Evolutionary conservation across 2,797 vertebrate species (phyloP), one percentile per base, ranked within the genome.

Genomic region (Parauchenoglanis punctatus): DNA sequence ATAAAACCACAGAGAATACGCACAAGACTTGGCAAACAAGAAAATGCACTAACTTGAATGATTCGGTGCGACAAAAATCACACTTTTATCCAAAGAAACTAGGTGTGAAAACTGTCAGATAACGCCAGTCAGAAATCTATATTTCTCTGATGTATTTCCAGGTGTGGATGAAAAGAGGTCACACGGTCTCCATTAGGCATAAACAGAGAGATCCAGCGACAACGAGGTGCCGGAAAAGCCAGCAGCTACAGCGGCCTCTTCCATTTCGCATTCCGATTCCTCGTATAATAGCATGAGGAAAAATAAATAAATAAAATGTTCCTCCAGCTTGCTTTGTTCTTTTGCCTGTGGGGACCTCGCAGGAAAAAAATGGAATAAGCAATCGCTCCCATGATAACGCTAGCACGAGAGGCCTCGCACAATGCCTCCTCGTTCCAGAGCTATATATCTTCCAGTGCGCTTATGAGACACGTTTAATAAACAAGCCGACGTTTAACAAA

Each of bases 401-500:
- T 87, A 83, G 81, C 58, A 85, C 46, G 6, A 80, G 10, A 12
- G 77, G 67, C 85, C 88, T 84, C 65, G 28, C 2, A 28, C 17
- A 4, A 54, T 78, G 40, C 54, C 18, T 78, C 58, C 2, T 78
- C 84, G 63, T 86, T 90, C 84, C 68, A 25, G 86, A 17, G 81
- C 89, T 80, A 81, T 90, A 81, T 67, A 86, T 91, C 84, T 87
- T 65, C 49, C 59, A 63, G 77, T 20, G 40, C 46, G 44, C 70
- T 86, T 85, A 88, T 84, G 84, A 89, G 81, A 89, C 54, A 86
- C 70, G 80, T 89, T 89, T 89, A 90, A 89, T 85, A 91, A 91
- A 93, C 89, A 85, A 90, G 86, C 61, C 89, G 54, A 44, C 65
- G 20, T 86, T 91, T 88, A 90, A 86, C 87, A 89, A 91, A 89